These are phyloP conservation scores for Cichladusa arquata DNA, from an alignment of 2,113 vertebrate species.

Conservation along the genomic window DNA sequence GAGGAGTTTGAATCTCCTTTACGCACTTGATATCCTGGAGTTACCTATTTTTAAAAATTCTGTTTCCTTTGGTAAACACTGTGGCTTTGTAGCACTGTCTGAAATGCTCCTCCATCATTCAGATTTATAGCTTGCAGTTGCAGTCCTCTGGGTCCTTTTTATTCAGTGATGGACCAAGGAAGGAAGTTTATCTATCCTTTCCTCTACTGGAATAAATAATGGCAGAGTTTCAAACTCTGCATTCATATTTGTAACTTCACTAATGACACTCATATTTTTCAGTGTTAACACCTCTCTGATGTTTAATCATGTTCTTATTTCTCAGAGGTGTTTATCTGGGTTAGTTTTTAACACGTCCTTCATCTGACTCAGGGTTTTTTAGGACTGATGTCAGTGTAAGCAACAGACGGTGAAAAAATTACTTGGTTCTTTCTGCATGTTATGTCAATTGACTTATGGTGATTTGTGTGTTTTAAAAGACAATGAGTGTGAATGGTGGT, in stretches of 20 bases:
- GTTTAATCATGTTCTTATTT: constrained; percentile 17
- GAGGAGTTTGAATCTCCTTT: background rate
- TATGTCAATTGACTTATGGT: background rate
- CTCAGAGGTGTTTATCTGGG: background rate
- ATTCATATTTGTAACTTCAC: constrained; percentile 20
- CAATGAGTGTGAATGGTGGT: background rate
- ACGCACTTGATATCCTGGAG: background rate
- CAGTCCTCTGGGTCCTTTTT: background rate
- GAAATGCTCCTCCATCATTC: background rate
- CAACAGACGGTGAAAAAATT: background rate
- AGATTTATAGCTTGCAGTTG: constrained; percentile 32
- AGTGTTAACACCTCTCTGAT: constrained; percentile 8
- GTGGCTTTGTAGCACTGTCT: background rate
- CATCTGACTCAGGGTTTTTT: background rate
- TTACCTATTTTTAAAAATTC: constrained; percentile 1
- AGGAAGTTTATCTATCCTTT: constrained; percentile 54
- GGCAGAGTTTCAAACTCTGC: constrained; percentile 3
- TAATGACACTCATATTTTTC: constrained; percentile 19
- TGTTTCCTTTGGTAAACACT: constrained; percentile 43
- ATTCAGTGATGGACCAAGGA: background rate
- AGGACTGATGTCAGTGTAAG: background rate
- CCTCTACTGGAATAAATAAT: constrained; percentile 41
- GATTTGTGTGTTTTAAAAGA: background rate
- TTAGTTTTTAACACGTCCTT: background rate
- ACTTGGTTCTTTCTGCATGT: background rate